Base-by-base conservation (phyloP, 2,797 vertebrate genomes). In the Xiphophorus birchmanni region DNA sequence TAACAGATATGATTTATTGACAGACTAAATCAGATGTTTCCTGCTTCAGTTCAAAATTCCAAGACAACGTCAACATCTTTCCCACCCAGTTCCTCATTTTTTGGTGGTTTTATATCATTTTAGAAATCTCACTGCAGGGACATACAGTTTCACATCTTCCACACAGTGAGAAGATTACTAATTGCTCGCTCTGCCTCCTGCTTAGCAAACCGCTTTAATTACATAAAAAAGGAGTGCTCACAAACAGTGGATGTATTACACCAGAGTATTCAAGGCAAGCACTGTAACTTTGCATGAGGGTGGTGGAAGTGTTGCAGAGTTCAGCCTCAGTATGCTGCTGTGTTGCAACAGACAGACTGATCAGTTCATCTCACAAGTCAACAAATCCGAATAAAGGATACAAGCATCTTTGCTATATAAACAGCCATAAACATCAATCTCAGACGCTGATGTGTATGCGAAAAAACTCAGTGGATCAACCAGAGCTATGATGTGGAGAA, bases 121-220 rank as follows among this genome's bases (percentile, higher is more conserved):
- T 7, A 6, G 80, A 77, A 73, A 80, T 76, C 82, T 89, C 90
- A 88, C 91, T 82, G 78, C 85, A 86, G 87, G 79, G 88, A 77
- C 78, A 75, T 81, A 76, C 80, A 80, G 82, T 82, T 80, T 86
- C 84, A 84, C 86, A 81, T 86, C 80, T 78, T 90, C 83, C 88
- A 88, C 89, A 88, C 77, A 80, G 74, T 77, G 82, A 86, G 79
- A 81, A 88, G 84, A 88, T 91, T 88, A 90, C 87, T 91, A 92
- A 94, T 93, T 90, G 87, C 82, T 76, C 69, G 87, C 82, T 76
- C 69, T 74, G 54, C 87, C 86, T 85, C 89, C 85, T 86, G 86
- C 84, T 81, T 79, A 83, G 87, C 76, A 90, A 86, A 91, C 72
- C 54, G 72, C 77, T 83, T 89, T 84, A 82, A 79, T 67, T 86